Evolutionary conservation across 2,797 vertebrate genomes (phyloP).

Genomic region (Mus minutoides): DNA sequence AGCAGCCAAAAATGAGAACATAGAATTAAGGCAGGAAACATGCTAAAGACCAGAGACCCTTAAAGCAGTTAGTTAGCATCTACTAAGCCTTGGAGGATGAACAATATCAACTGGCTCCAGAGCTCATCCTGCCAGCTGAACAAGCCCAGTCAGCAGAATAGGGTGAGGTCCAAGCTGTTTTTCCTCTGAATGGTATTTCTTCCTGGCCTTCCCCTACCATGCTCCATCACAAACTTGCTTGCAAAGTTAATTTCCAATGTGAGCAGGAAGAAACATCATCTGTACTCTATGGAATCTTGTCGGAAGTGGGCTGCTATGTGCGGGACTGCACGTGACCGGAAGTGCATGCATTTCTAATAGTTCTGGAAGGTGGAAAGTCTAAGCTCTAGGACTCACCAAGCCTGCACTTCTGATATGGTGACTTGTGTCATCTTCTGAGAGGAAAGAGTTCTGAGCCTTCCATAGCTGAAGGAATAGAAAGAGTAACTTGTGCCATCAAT

Average conservation of each 20-base stretch:
- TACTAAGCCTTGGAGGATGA: neutral
- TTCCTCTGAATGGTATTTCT: neutral
- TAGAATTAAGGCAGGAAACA: neutral
- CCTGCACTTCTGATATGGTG: neutral
- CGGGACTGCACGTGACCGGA: constrained; percentile 10
- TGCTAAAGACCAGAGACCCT: neutral
- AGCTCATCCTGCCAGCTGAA: neutral
- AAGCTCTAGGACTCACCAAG: neutral
- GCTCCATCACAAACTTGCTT: neutral
- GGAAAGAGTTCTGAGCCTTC: neutral
- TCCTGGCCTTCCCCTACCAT: neutral
- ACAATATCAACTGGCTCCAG: neutral
- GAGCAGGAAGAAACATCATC: neutral
- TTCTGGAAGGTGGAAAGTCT: neutral
- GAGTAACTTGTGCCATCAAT: neutral
- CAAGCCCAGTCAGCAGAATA: neutral
- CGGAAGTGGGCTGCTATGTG: neutral
- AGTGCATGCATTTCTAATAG: constrained; percentile 25
- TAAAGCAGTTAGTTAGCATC: neutral
- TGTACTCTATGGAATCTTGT: neutral
- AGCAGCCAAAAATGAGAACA: neutral
- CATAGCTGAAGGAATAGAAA: neutral
- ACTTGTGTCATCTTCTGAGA: neutral
- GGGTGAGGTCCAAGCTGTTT: neutral
- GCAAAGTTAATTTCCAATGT: neutral